Conservation (phyloP, 2,888 invertebrate genomes). For the Cyaniris semiargus region DNA sequence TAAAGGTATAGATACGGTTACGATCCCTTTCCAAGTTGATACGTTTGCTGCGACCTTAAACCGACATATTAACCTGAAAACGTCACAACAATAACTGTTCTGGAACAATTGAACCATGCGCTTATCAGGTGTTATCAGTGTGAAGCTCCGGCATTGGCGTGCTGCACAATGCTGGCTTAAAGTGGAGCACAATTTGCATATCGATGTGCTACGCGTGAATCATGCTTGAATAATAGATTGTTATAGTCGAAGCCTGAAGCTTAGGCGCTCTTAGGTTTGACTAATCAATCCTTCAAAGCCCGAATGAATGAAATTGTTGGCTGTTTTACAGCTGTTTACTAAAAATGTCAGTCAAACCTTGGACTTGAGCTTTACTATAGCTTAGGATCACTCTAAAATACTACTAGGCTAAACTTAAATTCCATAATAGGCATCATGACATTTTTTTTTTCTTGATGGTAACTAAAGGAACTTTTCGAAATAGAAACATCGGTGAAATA, state of each 20-base stretch:
- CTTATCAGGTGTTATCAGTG: conserved; percentile 59
- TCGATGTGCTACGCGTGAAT: conserved; percentile 37
- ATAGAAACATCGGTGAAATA: too few relatives aligned
- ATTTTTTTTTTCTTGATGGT: too few relatives aligned
- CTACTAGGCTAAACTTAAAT: background rate
- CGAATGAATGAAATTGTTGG: too few relatives aligned
- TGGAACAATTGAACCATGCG: conserved; percentile 19
- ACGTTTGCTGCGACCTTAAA: background rate
- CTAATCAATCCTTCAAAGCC: background rate
- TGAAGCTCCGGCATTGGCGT: conserved; percentile 48
- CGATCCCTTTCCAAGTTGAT: background rate
- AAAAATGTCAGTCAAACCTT: too few relatives aligned
- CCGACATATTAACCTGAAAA: conserved; percentile 21
- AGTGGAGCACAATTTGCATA: conserved; percentile 68
- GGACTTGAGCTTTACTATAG: background rate
- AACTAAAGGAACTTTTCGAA: too few relatives aligned
- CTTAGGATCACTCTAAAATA: background rate
- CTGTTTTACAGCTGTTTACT: too few relatives aligned
- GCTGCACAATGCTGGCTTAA: conserved; percentile 57
- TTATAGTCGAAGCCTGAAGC: background rate
- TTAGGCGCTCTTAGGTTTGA: background rate
- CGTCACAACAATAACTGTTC: background rate
- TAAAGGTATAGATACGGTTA: too few relatives aligned
- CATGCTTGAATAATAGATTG: background rate
- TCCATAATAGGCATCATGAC: background rate